A percentile compares a stretch with the other conserved stretches of the same genome.
Evolutionary conservation across 2,888 invertebrate genomes (phyloP).

Genomic region (Acrobasis consociella): DNA sequence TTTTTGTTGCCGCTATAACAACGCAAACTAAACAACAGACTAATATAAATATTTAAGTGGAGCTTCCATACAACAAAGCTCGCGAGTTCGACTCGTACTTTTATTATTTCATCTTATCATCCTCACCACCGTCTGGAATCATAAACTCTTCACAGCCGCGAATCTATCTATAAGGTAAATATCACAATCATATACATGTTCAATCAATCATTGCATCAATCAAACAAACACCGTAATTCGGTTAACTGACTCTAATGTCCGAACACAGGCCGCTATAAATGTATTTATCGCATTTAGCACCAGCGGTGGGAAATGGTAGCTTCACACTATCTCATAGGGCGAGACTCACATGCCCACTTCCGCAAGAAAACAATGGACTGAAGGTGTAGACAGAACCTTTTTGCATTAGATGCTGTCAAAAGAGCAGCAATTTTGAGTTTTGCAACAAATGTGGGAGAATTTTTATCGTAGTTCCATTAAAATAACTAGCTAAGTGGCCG

Average conservation of each 20-base stretch:
- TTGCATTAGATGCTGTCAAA: background rate
- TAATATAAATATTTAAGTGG: no score
- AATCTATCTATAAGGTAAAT: no score
- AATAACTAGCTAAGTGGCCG: no score
- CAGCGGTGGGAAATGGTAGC: conserved; percentile 51
- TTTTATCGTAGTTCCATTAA: background rate
- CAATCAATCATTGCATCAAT: conserved; percentile 18
- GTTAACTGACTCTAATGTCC: conserved; percentile 22
- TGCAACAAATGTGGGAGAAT: background rate
- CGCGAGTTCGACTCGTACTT: no score
- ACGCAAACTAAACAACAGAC: no score
- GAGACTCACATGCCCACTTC: conserved; percentile 27
- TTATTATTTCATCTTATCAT: no score
- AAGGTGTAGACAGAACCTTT: background rate
- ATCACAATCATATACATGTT: no score
- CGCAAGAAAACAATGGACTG: conserved; percentile 7
- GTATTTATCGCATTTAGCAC: conserved; percentile 50
- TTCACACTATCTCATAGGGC: conserved; percentile 36
- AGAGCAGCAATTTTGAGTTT: background rate
- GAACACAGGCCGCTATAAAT: background rate
- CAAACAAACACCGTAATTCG: conserved; percentile 19
- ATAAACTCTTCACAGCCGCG: no score
- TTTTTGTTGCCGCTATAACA: no score
- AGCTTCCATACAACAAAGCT: no score
- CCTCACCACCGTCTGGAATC: no score